These are phyloP conservation scores for Anguilla marmorata DNA, from an alignment of 2,797 vertebrate genomes.

Conservation along the genomic window DNA sequence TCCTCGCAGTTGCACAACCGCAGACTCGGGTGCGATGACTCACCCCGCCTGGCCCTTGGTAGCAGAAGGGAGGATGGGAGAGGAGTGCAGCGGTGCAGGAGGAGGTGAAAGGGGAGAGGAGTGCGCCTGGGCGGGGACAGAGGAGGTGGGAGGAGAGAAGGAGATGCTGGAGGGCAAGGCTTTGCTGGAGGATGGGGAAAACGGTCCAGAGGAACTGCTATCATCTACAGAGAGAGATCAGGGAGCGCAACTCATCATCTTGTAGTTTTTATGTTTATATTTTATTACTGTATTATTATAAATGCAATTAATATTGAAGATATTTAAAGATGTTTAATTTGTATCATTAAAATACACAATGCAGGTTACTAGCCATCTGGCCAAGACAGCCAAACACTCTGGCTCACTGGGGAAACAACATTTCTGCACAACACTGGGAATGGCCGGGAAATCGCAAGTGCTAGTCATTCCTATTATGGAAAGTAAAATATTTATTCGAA, in stretches of 20 bases:
- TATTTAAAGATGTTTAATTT: background rate
- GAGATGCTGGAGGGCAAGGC: conserved; percentile 77
- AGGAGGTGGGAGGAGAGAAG: conserved; percentile 70
- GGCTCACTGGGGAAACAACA: background rate
- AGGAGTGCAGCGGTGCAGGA: conserved; percentile 84
- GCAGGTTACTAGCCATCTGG: background rate
- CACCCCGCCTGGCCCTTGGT: conserved; percentile 76
- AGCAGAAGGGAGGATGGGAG: conserved; percentile 81
- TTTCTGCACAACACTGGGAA: background rate
- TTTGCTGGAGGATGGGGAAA: conserved; percentile 80
- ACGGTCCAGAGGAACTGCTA: conserved; percentile 64
- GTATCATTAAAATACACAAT: background rate
- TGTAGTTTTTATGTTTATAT: too few species aligned
- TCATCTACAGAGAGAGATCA: conserved; percentile 69
- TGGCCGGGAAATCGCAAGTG: background rate
- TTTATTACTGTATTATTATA: too few species aligned
- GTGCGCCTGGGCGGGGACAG: conserved; percentile 37
- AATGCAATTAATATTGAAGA: background rate
- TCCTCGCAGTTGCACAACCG: background rate
- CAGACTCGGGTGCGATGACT: background rate
- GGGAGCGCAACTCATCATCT: background rate
- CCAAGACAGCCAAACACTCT: background rate
- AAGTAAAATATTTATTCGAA: background rate
- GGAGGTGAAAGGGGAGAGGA: conserved; percentile 67
- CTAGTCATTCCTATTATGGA: background rate